phyloP scores from a whole-genome alignment of 2,888 invertebrate species.

The Ceraclea dissimilis region DNA sequence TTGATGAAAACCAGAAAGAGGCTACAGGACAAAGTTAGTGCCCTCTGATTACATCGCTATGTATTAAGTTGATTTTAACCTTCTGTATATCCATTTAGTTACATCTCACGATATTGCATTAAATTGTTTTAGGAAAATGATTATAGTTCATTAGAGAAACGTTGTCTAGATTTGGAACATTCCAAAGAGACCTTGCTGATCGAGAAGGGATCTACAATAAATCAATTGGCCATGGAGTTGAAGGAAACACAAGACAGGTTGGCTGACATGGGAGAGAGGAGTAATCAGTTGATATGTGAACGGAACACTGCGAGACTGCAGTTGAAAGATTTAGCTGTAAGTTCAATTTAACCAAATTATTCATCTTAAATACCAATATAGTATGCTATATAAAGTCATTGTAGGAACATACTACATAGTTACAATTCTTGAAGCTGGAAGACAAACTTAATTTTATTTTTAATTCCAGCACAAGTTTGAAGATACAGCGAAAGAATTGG shows the following conservation, averaged over 20 bases:
- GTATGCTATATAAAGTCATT: too few species aligned
- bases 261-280: constrained; percentile 40
- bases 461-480: constrained; percentile 37
- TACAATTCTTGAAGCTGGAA: too few species aligned
- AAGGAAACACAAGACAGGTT: constrained; percentile 51
- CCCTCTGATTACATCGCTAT: too few species aligned
- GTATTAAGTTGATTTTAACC: too few species aligned
- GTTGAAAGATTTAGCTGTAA: constrained; percentile 46
- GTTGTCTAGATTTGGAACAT: constrained; percentile 49
- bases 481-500: constrained; percentile 42
- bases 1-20: constrained; percentile 46
- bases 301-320: constrained; percentile 46
- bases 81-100: too few species aligned
- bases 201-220: constrained; percentile 56
- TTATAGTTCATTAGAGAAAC: constrained; percentile 45
- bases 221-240: constrained; percentile 51
- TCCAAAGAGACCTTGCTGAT: constrained; percentile 54
- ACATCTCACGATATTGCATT: background rate
- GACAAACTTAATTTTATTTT: too few species aligned
- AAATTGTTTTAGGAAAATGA: constrained; percentile 39
- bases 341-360: constrained; percentile 6
- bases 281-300: constrained; percentile 41
- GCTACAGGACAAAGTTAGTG: constrained; percentile 44
- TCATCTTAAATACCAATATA: background rate
- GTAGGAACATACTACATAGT: too few species aligned